Base-by-base conservation (phyloP, 1,140 invertebrate genomes). In the Drosophila cardini region DNA sequence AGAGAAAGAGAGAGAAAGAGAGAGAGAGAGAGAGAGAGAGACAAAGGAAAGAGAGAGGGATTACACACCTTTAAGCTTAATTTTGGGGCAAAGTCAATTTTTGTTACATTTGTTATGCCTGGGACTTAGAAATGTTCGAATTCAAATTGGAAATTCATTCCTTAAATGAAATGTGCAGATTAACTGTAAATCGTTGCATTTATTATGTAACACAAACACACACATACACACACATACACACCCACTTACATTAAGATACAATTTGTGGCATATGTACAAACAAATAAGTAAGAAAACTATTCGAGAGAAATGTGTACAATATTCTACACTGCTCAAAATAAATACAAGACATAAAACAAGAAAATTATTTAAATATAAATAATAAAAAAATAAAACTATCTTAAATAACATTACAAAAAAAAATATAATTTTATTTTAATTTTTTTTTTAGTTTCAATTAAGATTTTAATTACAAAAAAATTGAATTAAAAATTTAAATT, bases 111-210 rank as follows among this genome's bases (percentile, higher is more conserved):
- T 26, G 48, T 50, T 50, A 5, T 7, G 48, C 21, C n/a, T 4
- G 13, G 52, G 32, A 16, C 52, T 55, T 55, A 55, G 52, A 55
- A 55, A 55, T 55, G 52, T 55, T 34, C 4, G 13, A 55, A 55
- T 55, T 55, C 52, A 55, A 55, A 55, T 55, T 55, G 52, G 32
- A 46, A 62, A 63, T 40, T 32, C 52, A 72, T 45, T 64, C 46
- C 26, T 45, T 53, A 45, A 67, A 67, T 36, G 45, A 43, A 67
- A 67, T 60, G 16, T 45, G 55, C 36, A 65, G 63, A 67, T 72
- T 72, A 72, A 68, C 45, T 72, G 70, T 67, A 72, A 72, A 72
- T 60, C 63, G 70, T 48, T 72, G 61, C 61, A 63, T 63, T 63
- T 63, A 40, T 52, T 50, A 50, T 60, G 42, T 45, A 18, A 32